A percentile compares a stretch with the other conserved stretches of the same genome.
These are phyloP conservation scores for Ataeniobius toweri DNA, from an alignment of 2,797 vertebrate species.

Conservation along the genomic window DNA sequence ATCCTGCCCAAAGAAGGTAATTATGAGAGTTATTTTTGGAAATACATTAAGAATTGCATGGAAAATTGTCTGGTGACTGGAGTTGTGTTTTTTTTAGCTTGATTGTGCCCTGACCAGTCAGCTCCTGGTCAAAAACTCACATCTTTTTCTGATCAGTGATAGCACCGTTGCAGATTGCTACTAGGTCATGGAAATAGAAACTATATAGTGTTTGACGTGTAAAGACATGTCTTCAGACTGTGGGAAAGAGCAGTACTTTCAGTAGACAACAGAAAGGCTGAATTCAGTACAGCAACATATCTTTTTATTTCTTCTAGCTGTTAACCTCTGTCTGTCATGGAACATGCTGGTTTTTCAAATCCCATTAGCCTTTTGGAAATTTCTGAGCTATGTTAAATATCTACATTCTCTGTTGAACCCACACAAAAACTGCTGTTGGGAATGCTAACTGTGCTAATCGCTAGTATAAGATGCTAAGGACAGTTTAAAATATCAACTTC, in stretches of 20 bases:
- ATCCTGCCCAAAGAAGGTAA: conserved; percentile 90
- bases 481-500: too few species aligned
- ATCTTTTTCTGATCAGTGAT: not conserved
- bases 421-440: not conserved
- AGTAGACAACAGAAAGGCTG: not conserved
- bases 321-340: not conserved
- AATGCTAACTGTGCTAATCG: not conserved
- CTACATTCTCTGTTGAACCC: too few species aligned
- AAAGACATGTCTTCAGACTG: not conserved
- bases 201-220: not conserved
- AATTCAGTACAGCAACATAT: not conserved
- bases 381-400: not conserved
- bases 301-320: not conserved
- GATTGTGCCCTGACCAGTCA: too few species aligned
- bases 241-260: not conserved
- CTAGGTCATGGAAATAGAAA: not conserved
- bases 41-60: not conserved
- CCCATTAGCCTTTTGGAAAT: not conserved
- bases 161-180: not conserved
- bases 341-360: not conserved
- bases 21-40: not conserved
- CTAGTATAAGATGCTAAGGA: not conserved
- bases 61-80: not conserved
- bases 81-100: not conserved
- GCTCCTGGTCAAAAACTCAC: not conserved